Conservation (phyloP, 92 coral and sea anemone genomes). For the Heteractis magnifica region DNA sequence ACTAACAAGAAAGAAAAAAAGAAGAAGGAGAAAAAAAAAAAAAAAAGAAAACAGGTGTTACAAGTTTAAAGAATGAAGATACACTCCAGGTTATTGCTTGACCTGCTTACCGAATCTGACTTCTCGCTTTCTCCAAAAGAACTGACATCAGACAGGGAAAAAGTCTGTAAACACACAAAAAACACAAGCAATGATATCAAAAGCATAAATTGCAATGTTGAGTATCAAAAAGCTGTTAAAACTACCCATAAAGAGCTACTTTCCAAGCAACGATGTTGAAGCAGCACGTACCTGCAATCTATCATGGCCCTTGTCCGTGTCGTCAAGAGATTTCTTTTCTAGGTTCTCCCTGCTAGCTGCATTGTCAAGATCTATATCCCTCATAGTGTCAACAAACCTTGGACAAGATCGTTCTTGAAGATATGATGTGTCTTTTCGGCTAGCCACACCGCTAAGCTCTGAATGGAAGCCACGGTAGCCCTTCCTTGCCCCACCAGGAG, state of each 20-base stretch:
- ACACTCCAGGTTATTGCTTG: neutral
- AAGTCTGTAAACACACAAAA: neutral
- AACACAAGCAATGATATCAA: neutral
- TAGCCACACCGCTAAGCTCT: neutral
- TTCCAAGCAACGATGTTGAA: too few species aligned
- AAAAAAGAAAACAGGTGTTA: neutral
- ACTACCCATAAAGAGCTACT: too few species aligned
- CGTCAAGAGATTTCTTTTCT: neutral
- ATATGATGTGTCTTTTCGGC: neutral
- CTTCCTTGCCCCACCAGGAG: conserved; percentile 7
- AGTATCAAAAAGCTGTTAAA: too few species aligned
- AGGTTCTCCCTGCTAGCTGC: neutral
- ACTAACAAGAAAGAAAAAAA: neutral
- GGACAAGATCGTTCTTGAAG: neutral
- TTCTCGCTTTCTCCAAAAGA: neutral
- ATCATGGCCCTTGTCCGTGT: neutral
- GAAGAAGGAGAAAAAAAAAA: neutral
- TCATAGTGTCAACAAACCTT: neutral
- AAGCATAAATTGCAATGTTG: neutral
- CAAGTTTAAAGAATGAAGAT: neutral
- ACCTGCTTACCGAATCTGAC: neutral
- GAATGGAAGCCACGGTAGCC: neutral
- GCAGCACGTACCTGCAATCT: neutral
- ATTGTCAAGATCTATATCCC: neutral
- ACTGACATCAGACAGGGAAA: conserved; percentile 1